These are phyloP conservation scores for Arrhopalites spinosus DNA, from an alignment of 2,888 invertebrate species.

Conservation along the genomic window DNA sequence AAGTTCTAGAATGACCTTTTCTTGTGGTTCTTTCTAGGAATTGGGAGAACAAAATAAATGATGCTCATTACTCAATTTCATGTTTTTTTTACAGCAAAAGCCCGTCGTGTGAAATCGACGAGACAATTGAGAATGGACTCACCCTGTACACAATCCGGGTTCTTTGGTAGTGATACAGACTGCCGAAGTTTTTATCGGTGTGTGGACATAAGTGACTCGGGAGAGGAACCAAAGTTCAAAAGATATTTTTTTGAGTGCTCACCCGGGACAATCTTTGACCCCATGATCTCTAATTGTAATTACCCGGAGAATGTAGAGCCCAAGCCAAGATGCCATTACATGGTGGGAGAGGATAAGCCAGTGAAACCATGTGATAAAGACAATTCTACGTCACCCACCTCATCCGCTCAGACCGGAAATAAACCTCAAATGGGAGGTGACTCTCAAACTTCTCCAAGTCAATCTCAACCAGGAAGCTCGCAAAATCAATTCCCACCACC, in stretches of 20 bases:
- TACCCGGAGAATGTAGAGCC: constrained; percentile 42
- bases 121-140: constrained; percentile 18
- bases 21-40: not conserved
- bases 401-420: not conserved
- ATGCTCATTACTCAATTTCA: not conserved
- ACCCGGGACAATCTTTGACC: constrained; percentile 47
- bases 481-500: not conserved
- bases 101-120: constrained; percentile 14
- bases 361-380: constrained; percentile 15
- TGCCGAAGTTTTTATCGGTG: constrained; percentile 46
- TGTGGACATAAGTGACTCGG: constrained; percentile 33
- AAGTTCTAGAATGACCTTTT: not conserved
- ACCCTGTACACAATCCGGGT: constrained; percentile 28
- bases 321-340: constrained; percentile 40
- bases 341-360: not conserved
- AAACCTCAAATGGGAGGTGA: constrained; percentile 20
- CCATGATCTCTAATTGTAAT: constrained; percentile 41
- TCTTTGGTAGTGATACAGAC: constrained; percentile 38
- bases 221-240: constrained; percentile 34
- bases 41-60: not conserved
- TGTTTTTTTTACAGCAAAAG: not conserved
- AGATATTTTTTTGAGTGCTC: constrained; percentile 44
- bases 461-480: not conserved
- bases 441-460: constrained; percentile 1
- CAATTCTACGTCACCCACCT: not conserved